Percentiles rank a stretch among this genome's conserved stretches.
phyloP scores from a whole-genome alignment of 2,888 invertebrate species.

The Caenorhabditis zanzibari region DNA sequence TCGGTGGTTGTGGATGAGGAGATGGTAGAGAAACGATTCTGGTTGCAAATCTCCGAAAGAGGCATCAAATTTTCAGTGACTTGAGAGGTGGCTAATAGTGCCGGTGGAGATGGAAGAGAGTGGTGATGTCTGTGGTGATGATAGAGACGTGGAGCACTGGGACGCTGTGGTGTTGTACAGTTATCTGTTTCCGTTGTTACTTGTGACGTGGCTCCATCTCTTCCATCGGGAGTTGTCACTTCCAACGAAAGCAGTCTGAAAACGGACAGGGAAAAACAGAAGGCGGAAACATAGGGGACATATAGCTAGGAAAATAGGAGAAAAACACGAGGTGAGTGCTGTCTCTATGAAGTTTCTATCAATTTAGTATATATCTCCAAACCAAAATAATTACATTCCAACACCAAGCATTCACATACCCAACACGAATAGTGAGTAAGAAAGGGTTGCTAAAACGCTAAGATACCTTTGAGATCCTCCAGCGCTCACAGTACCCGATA shows the following conservation, averaged over 20 bases:
- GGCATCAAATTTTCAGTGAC: constrained; percentile 47
- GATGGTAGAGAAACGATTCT: constrained; percentile 45
- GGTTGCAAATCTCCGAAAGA: constrained; percentile 55
- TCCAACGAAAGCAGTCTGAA: constrained; percentile 51
- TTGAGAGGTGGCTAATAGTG: constrained; percentile 29
- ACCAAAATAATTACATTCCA: constrained; percentile 7
- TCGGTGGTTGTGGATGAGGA: constrained; percentile 46
- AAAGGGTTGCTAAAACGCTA: background rate
- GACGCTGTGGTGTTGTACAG: constrained; percentile 4
- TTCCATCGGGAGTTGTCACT: constrained; percentile 33
- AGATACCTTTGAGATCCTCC: constrained; percentile 48
- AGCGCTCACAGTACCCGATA: constrained; percentile 27
- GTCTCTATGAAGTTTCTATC: background rate
- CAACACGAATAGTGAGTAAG: too few relatives aligned
- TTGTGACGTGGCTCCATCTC: background rate
- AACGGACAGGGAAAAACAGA: constrained; percentile 48
- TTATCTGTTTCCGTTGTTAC: background rate
- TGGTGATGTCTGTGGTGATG: constrained; percentile 3
- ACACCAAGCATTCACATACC: background rate
- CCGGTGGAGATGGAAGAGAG: constrained; percentile 28
- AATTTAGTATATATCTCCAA: constrained; percentile 15
- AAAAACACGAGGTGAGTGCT: constrained; percentile 6
- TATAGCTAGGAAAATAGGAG: background rate
- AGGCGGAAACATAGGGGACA: constrained; percentile 29
- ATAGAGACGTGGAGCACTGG: background rate